Base-by-base conservation (phyloP, 2,888 invertebrate genomes). In the Drosophila monieri region DNA sequence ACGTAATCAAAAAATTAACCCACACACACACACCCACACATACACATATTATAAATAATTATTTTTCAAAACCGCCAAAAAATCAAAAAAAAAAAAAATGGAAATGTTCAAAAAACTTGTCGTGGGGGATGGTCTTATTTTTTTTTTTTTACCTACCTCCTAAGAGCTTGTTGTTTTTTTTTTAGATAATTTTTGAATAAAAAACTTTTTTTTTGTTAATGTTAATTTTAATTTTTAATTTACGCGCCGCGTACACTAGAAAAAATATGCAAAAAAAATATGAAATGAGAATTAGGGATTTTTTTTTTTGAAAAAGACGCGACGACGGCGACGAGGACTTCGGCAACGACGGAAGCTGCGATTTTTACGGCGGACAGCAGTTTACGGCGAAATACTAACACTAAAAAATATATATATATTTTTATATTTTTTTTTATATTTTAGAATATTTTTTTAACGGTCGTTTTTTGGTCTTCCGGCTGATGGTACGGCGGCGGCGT, bases 281-380 rank as follows among this genome's bases (percentile, higher is more conserved):
- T n/a, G 8, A 25, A 27, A n/a, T 14, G 6, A 15, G 14, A 15
- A 15, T 39, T 14, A 14, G 14, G 39, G 39, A 39, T 39, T 39
- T 14, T 23, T 23, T 23, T 23, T 23, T 23, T 39, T 39, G 39
- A 35, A 32, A 15, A 39, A 21, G 37, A 30, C 35, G 53, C 62
- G 44, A 32, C 32, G 32, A 12, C 32, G 66, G 54, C 67, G 58
- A 69, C 74, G 71, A 35, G 35, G 64, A 23, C 70, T 23, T 23
- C 21, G 21, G 21, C 21, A 64, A 56, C 67, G 62, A 69, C 73
- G 71, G 66, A 73, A 60, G 73, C 77, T 48, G 48, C 67, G 57
- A 60, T 9, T 23, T 23, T 15, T n/a, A 14, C 27, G 44, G 23
- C 61, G 61, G 30, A 61, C 39, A 27, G 12, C 21, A 12, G 12